These are phyloP conservation scores for Neotoma lepida DNA, from an alignment of 2,113 vertebrate genomes.

Conservation along the genomic window DNA sequence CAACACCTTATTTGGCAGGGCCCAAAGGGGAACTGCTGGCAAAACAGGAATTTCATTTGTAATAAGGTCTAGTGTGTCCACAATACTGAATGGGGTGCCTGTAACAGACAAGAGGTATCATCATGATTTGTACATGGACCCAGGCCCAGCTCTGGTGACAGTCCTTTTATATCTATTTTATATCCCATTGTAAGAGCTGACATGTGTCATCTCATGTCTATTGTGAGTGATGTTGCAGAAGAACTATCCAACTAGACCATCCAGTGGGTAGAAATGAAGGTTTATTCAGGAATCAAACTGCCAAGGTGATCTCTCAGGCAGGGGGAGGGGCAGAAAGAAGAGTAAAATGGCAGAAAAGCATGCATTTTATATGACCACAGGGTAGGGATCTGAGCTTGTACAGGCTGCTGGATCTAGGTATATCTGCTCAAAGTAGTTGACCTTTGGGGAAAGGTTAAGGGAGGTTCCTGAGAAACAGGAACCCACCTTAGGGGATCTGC, in stretches of 20 bases:
- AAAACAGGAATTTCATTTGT: constrained; percentile 13
- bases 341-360: background rate
- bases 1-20: background rate
- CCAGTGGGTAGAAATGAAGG: background rate
- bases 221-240: background rate
- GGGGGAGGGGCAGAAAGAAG: background rate
- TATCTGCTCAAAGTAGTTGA: background rate
- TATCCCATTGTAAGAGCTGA: background rate
- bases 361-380: background rate
- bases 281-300: background rate
- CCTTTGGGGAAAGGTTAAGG: background rate
- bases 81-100: background rate
- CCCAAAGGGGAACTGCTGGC: background rate
- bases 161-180: background rate
- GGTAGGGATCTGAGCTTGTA: background rate
- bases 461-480: background rate
- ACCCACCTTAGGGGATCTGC: background rate
- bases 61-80: background rate
- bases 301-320: background rate
- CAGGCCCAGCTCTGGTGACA: background rate
- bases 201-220: background rate
- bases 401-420: background rate
- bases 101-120: background rate
- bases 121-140: background rate
- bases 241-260: background rate